These are phyloP conservation scores for Eurois occulta DNA, from an alignment of 2,888 invertebrate species.

Conservation along the genomic window DNA sequence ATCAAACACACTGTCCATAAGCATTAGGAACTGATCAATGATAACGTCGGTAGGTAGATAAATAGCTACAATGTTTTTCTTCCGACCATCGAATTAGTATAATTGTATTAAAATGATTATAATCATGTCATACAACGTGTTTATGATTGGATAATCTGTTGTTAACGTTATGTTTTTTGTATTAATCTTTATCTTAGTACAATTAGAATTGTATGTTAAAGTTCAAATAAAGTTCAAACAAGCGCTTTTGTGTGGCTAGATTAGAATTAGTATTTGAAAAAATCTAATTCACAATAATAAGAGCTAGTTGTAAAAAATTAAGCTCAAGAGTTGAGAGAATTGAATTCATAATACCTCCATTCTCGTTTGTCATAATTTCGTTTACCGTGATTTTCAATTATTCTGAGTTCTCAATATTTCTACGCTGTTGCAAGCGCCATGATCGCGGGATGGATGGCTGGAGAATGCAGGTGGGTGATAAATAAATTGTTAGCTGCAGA, in stretches of 20 bases:
- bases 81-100: not conserved
- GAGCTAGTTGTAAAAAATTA: not conserved
- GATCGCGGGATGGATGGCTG: too few relatives aligned
- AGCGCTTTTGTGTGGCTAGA: not conserved
- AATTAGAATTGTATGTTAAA: not conserved
- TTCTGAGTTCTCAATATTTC: too few relatives aligned
- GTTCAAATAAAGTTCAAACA: too few relatives aligned
- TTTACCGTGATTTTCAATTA: too few relatives aligned
- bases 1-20: too few relatives aligned
- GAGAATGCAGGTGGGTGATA: too few relatives aligned
- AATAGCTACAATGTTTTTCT: not conserved
- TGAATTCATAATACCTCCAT: too few relatives aligned
- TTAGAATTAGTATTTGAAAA: not conserved
- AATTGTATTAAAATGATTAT: constrained; percentile 4
- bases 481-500: too few relatives aligned
- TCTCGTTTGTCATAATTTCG: too few relatives aligned
- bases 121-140: not conserved
- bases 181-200: not conserved
- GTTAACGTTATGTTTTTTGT: constrained; percentile 6
- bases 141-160: constrained; percentile 11
- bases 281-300: not conserved
- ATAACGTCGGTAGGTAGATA: not conserved
- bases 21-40: not conserved
- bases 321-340: not conserved
- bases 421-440: too few relatives aligned